Conservation (phyloP, 2,888 invertebrate species). For the Drosophila barbarae region DNA sequence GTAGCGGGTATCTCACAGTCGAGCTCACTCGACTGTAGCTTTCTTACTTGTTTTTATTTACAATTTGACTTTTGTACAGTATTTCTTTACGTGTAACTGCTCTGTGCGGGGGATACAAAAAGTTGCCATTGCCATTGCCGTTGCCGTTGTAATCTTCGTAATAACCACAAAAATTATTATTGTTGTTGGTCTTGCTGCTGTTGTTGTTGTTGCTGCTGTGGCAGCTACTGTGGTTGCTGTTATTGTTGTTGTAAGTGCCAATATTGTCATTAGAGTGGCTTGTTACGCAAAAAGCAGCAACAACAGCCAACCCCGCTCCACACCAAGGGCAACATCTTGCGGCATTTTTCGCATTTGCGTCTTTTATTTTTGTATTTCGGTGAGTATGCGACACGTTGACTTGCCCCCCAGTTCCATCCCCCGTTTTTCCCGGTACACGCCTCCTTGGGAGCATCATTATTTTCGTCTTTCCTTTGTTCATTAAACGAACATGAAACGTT, state of each 20-base stretch:
- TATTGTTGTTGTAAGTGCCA: slow-evolving; percentile 74
- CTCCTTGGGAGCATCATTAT: slow-evolving; percentile 69
- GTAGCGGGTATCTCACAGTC: too few relatives aligned
- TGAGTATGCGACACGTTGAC: slow-evolving; percentile 66
- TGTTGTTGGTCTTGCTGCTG: slow-evolving; percentile 52
- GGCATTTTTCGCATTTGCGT: slow-evolving; percentile 65
- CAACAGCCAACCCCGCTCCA: neutral
- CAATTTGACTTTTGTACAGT: accelerated
- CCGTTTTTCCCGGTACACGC: slow-evolving; percentile 17
- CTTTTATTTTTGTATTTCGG: slow-evolving; percentile 66
- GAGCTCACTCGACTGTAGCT: too few relatives aligned
- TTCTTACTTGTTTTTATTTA: neutral
- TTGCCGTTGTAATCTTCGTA: slow-evolving; percentile 71
- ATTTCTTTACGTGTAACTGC: neutral
- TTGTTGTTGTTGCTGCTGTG: slow-evolving; percentile 10
- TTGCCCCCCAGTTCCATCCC: slow-evolving; percentile 1
- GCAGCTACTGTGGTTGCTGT: slow-evolving; percentile 40
- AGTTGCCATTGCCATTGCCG: slow-evolving; percentile 47
- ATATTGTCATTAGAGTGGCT: slow-evolving; percentile 75
- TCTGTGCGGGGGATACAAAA: slow-evolving; percentile 18
- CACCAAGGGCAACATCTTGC: slow-evolving; percentile 67
- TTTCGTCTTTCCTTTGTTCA: slow-evolving; percentile 72
- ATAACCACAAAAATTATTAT: slow-evolving; percentile 76
- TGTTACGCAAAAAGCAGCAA: slow-evolving; percentile 66
- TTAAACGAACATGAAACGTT: slow-evolving; percentile 75